Conservation (phyloP, 2,113 vertebrate species). For the Gallinago jamesoni region DNA sequence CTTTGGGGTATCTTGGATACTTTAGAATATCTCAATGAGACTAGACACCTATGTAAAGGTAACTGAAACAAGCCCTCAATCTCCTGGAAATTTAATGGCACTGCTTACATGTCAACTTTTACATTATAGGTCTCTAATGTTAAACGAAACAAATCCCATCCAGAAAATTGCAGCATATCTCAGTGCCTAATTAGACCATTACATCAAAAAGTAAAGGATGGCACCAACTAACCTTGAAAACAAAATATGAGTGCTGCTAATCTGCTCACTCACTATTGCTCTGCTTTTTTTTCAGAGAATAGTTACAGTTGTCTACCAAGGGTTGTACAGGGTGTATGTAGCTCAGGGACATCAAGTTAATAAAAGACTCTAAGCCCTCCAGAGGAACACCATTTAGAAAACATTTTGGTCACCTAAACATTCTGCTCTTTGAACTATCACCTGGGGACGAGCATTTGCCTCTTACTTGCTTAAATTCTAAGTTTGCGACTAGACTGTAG, state of each 20-base stretch:
- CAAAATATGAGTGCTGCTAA: neutral
- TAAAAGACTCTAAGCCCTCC: neutral
- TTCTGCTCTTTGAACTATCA: neutral
- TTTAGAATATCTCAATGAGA: neutral
- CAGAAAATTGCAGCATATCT: neutral
- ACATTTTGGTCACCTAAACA: neutral
- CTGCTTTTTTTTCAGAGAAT: neutral
- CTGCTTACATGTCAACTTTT: neutral
- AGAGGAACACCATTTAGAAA: neutral
- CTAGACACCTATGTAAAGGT: neutral
- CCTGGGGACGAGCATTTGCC: fast-evolving
- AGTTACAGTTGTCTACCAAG: neutral
- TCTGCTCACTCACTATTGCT: neutral
- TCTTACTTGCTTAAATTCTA: neutral
- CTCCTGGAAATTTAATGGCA: neutral
- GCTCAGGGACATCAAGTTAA: neutral
- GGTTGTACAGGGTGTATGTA: neutral
- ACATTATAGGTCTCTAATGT: neutral
- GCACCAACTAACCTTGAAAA: neutral
- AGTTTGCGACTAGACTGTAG: neutral
- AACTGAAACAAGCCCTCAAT: neutral
- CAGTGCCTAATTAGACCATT: neutral
- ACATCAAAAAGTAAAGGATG: neutral
- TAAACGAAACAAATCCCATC: neutral
- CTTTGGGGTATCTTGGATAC: neutral